Conservation (phyloP, 2,113 vertebrate genomes). For the Ploceus nigricollis region DNA sequence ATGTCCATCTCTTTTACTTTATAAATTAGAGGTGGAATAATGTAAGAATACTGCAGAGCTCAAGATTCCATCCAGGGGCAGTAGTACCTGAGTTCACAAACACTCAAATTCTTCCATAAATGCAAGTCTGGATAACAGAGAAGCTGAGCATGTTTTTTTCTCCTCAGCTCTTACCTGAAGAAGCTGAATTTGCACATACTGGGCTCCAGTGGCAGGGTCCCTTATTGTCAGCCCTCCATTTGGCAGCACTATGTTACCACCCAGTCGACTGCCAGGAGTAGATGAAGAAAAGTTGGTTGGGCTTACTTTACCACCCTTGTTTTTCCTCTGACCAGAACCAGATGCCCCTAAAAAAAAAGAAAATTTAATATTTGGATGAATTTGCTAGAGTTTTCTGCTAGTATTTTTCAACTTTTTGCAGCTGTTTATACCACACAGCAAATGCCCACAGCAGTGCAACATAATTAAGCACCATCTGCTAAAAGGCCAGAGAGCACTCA, state of each 20-base stretch:
- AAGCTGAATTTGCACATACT: conserved; percentile 89
- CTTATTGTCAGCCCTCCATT: conserved; percentile 78
- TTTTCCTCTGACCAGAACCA: conserved; percentile 76
- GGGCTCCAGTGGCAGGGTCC: conserved; percentile 80
- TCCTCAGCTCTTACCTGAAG: conserved; percentile 82
- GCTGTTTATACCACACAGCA: background rate
- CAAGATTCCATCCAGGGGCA: background rate
- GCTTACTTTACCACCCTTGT: conserved; percentile 71
- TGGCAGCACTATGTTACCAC: conserved; percentile 71
- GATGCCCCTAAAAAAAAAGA: conserved; percentile 67
- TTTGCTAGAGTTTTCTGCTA: background rate
- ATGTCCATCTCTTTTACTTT: background rate
- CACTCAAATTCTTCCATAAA: background rate
- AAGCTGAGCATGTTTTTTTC: background rate
- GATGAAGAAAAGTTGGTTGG: conserved; percentile 20
- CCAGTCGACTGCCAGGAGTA: conserved; percentile 62
- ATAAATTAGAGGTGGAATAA: background rate
- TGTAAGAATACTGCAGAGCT: background rate
- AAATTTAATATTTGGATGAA: background rate
- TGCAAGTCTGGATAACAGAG: background rate
- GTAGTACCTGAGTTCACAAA: background rate
- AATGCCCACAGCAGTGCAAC: background rate
- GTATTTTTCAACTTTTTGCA: background rate
- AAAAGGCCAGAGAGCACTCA: background rate
- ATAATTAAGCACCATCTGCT: background rate